Evolutionary conservation across 2,113 vertebrate genomes (phyloP).

Genomic region (Rutilus rutilus): DNA sequence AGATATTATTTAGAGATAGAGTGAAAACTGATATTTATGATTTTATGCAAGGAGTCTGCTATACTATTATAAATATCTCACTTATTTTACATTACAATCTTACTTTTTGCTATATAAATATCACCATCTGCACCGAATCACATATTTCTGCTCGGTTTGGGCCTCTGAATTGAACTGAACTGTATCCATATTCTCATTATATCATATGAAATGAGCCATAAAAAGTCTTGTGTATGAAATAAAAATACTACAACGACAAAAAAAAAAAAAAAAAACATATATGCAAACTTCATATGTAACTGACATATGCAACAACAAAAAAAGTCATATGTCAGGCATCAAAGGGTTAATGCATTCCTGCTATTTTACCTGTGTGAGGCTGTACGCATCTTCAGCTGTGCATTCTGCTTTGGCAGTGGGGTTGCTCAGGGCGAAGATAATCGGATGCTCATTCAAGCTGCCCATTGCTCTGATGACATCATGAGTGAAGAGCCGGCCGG

Average conservation of each 20-base stretch:
- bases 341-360: background rate
- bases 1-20: background rate
- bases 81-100: background rate
- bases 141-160: background rate
- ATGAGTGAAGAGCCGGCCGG: slow-evolving; percentile 88
- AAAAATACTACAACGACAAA: too few species aligned
- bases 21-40: background rate
- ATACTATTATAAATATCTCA: background rate
- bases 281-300: background rate
- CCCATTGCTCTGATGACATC: slow-evolving; percentile 88
- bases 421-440: slow-evolving; percentile 96
- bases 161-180: background rate
- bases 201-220: background rate
- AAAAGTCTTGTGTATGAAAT: background rate
- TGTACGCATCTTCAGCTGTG: slow-evolving; percentile 93
- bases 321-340: background rate
- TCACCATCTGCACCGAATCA: background rate
- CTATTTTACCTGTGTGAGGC: slow-evolving; percentile 79
- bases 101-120: background rate
- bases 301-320: too few species aligned
- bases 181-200: too few species aligned
- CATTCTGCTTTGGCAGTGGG: slow-evolving; percentile 93
- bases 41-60: too few species aligned
- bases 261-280: background rate
- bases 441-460: slow-evolving; percentile 84